Conservation (phyloP, 1,140 invertebrate genomes). For the Bombyx mandarina region DNA sequence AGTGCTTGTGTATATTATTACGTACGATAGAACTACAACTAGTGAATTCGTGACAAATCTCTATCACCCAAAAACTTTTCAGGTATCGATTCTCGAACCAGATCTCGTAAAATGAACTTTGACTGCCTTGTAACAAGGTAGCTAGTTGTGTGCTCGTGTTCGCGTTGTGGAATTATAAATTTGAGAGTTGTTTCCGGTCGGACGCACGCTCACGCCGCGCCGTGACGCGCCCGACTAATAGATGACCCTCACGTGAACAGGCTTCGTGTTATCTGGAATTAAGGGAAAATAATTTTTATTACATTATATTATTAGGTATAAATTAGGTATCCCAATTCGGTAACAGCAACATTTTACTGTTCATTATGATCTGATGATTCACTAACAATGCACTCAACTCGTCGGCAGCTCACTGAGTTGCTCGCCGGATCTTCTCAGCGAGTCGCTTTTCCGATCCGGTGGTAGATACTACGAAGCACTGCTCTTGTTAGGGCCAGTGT, state of each 20-base stretch:
- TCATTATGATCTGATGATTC: too few species aligned
- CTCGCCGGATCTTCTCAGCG: too few species aligned
- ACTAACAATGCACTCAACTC: too few species aligned
- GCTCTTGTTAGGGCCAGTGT: too few species aligned
- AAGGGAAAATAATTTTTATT: neutral
- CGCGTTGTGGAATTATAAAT: slow-evolving; percentile 17
- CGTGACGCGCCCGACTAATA: slow-evolving; percentile 13
- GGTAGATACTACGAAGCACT: too few species aligned
- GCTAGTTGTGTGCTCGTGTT: slow-evolving; percentile 11
- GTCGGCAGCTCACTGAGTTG: too few species aligned
- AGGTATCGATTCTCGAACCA: neutral
- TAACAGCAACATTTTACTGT: too few species aligned
- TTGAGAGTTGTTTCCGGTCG: slow-evolving; percentile 17
- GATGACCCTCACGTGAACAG: slow-evolving; percentile 35
- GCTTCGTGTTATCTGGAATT: slow-evolving; percentile 60
- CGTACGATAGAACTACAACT: too few species aligned
- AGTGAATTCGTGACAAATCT: slow-evolving; percentile 1
- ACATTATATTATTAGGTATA: neutral
- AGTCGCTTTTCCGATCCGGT: too few species aligned
- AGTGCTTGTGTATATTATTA: too few species aligned
- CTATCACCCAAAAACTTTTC: neutral
- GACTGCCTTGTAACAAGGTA: neutral
- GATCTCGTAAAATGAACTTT: neutral
- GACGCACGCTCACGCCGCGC: slow-evolving; percentile 8
- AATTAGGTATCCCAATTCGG: neutral